Percentiles rank a stretch among this genome's conserved stretches.
Evolutionary conservation across 2,113 vertebrate genomes (phyloP).

Genomic region (Sciurus niger): DNA sequence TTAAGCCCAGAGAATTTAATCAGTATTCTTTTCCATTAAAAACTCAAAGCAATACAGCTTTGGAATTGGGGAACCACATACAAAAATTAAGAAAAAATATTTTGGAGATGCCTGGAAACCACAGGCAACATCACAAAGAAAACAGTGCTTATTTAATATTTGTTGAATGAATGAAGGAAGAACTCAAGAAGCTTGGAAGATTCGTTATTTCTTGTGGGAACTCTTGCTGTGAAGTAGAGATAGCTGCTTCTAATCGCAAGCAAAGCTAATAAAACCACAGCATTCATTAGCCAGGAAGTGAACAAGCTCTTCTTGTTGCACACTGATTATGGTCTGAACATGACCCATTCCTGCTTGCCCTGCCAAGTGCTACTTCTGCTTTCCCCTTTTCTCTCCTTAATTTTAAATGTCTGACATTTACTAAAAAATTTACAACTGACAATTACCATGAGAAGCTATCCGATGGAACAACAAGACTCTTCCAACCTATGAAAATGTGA

Average conservation of each 20-base stretch:
- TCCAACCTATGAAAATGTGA: conserved; percentile 13
- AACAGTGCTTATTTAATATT: conserved; percentile 61
- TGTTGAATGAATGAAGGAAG: conserved; percentile 75
- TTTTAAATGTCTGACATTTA: conserved; percentile 65
- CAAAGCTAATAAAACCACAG: conserved; percentile 90
- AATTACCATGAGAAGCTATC: conserved; percentile 1
- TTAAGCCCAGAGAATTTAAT: conserved; percentile 54
- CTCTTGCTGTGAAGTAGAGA: conserved; percentile 91
- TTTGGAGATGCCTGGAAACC: conserved; percentile 76
- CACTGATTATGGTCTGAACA: conserved; percentile 88
- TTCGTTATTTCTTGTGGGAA: conserved; percentile 90
- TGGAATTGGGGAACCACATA: conserved; percentile 45
- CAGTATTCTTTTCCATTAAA: conserved; percentile 62
- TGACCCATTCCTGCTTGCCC: conserved; percentile 83
- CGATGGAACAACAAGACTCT: conserved; percentile 43
- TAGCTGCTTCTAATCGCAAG: conserved; percentile 89
- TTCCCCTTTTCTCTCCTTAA: conserved; percentile 73
- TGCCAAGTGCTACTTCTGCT: conserved; percentile 89
- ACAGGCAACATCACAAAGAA: conserved; percentile 25
- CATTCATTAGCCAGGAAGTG: conserved; percentile 90
- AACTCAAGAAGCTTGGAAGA: conserved; percentile 82
- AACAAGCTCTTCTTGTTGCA: conserved; percentile 87
- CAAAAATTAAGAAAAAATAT: conserved; percentile 80
- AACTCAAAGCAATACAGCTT: conserved; percentile 55
- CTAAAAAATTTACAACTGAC: conserved; percentile 31